Conservation (phyloP, 2,113 vertebrate genomes). For the Corydoras maculifer region DNA sequence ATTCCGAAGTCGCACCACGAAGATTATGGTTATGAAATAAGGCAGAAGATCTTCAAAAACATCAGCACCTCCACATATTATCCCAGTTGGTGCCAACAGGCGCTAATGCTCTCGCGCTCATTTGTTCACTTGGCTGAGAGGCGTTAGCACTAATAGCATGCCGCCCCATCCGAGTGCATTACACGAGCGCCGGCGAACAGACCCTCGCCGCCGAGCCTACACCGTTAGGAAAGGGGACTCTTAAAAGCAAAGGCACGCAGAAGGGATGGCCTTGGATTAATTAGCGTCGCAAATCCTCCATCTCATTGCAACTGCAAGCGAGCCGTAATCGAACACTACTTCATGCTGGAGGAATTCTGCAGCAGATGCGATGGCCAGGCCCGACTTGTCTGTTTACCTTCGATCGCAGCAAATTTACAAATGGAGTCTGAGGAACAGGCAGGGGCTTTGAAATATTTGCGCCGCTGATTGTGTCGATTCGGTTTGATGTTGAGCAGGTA, state of each 20-base stretch:
- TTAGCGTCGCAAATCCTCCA: conserved; percentile 40
- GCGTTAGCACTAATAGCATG: conserved; percentile 25
- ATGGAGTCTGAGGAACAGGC: conserved; percentile 40
- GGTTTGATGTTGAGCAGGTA: conserved; percentile 46
- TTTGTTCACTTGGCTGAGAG: conserved; percentile 19
- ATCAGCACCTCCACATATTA: conserved; percentile 37
- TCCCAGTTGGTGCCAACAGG: conserved; percentile 33
- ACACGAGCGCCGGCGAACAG: conserved; percentile 1
- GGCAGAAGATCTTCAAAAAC: conserved; percentile 2
- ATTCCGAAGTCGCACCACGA: too few relatives aligned
- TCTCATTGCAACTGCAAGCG: conserved; percentile 44
- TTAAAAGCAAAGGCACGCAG: not conserved
- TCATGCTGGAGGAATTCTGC: conserved; percentile 39
- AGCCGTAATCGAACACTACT: conserved; percentile 44
- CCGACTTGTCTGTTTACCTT: conserved; percentile 46
- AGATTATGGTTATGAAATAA: not conserved
- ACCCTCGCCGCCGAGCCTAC: conserved; percentile 8
- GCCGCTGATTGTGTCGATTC: conserved; percentile 45
- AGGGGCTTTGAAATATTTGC: conserved; percentile 43
- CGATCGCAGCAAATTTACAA: conserved; percentile 43
- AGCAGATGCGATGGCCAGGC: conserved; percentile 36
- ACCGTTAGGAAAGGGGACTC: not conserved
- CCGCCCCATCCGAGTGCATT: not conserved
- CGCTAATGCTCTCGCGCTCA: conserved; percentile 35
- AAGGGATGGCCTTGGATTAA: conserved; percentile 37